Evolutionary conservation across 1,140 invertebrate species (phyloP).

Genomic region (Drosophila lacteicornis): DNA sequence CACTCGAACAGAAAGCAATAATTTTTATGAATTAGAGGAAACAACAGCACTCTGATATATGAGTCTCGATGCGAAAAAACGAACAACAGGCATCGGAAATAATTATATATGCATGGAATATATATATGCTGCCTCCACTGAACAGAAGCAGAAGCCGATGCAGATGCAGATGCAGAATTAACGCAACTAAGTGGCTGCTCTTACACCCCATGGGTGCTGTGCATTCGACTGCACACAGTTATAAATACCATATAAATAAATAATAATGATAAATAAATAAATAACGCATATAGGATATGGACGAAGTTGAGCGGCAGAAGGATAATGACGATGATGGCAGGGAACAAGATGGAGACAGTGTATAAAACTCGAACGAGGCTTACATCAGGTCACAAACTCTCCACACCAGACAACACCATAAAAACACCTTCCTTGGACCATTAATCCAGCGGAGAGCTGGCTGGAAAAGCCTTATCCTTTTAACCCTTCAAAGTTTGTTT

Average conservation of each 20-base stretch:
- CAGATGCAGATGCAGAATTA: conserved; percentile 32
- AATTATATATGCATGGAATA: conserved; percentile 38
- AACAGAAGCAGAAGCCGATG: conserved; percentile 20
- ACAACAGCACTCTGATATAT: conserved; percentile 51
- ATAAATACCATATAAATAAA: conserved; percentile 50
- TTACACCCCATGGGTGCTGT: conserved; percentile 79
- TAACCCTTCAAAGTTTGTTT: neutral
- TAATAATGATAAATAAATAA: conserved; percentile 20
- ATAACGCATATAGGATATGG: conserved; percentile 35
- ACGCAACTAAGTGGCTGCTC: conserved; percentile 68
- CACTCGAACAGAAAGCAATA: conserved; percentile 74
- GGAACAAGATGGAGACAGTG: conserved; percentile 43
- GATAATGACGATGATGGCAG: conserved; percentile 11
- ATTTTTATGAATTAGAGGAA: conserved; percentile 64
- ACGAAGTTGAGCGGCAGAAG: conserved; percentile 4
- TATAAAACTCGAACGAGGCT: conserved; percentile 49
- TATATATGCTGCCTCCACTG: conserved; percentile 34
- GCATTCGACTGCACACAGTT: conserved; percentile 63
- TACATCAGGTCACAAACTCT: conserved; percentile 28
- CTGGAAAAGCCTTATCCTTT: conserved; percentile 17
- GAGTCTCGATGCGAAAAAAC: conserved; percentile 28
- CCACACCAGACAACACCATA: conserved; percentile 20
- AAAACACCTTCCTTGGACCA: conserved; percentile 16
- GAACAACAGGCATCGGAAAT: conserved; percentile 57
- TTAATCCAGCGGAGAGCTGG: conserved; percentile 16